Evolutionary conservation across 2,797 vertebrate species (phyloP).

Genomic region (Nannoperca obscura): DNA sequence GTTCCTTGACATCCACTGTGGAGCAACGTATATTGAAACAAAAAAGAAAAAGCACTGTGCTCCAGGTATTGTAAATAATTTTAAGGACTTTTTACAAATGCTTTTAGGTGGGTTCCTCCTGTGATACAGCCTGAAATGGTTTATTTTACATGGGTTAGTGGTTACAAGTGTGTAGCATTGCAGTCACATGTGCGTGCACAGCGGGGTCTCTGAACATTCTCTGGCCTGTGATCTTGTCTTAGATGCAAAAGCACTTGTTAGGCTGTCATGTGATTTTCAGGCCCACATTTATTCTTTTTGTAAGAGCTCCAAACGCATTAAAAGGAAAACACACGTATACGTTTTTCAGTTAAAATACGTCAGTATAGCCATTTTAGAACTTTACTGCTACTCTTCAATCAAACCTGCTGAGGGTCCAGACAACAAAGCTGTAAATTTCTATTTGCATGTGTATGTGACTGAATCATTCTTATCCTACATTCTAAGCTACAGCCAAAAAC

Average conservation of each 20-base stretch:
- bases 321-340: not conserved
- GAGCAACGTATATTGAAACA: not conserved
- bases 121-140: constrained; percentile 1
- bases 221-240: constrained; percentile 35
- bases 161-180: not conserved
- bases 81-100: not conserved
- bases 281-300: not conserved
- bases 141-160: not conserved
- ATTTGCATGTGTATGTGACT: not conserved
- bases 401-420: not conserved
- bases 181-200: not conserved
- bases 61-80: not conserved
- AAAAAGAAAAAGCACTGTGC: not conserved
- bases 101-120: not conserved
- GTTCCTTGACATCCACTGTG: not conserved
- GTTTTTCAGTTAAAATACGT: not conserved
- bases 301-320: not conserved
- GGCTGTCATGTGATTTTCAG: not conserved
- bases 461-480: not conserved
- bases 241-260: not conserved
- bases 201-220: constrained; percentile 27
- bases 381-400: not conserved
- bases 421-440: not conserved
- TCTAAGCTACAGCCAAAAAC: not conserved
- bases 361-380: not conserved